A percentile compares a stretch with the other conserved stretches of the same genome.
These are phyloP conservation scores for Brachymystax lenok DNA, from an alignment of 2,797 vertebrate genomes.

Conservation along the genomic window DNA sequence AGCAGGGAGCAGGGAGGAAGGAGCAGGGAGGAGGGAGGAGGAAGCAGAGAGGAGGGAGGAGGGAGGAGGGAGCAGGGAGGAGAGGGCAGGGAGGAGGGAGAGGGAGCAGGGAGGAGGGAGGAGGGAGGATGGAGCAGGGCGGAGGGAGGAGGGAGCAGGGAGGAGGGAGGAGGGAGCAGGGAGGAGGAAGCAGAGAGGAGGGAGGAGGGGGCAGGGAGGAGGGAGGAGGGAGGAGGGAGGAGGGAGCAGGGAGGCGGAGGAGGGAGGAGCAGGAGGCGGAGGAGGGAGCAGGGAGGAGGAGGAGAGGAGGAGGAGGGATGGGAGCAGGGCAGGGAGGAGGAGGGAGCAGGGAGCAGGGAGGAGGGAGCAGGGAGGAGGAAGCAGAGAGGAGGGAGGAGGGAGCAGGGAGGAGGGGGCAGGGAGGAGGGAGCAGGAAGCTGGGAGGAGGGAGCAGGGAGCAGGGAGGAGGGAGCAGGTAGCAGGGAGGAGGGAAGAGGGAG, in stretches of 20 bases:
- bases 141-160: conserved; percentile 39
- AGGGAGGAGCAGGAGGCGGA: conserved; percentile 49
- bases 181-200: no score
- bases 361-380: no score
- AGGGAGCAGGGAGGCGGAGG: conserved; percentile 47
- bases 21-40: conserved; percentile 44
- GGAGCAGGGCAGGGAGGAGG: no score
- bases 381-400: conserved; percentile 42
- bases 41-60: no score
- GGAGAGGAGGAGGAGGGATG: conserved; percentile 56
- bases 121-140: conserved; percentile 47
- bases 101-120: conserved; percentile 36
- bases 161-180: conserved; percentile 47
- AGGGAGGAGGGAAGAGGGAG: conserved; percentile 47
- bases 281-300: conserved; percentile 42
- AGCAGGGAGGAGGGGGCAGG: conserved; percentile 53
- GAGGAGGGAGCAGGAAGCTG: conserved; percentile 46
- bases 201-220: conserved; percentile 45
- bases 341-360: conserved; percentile 26
- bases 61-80: conserved; percentile 47
- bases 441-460: no score
- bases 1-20: conserved; percentile 41
- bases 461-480: conserved; percentile 53
- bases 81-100: conserved; percentile 55
- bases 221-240: conserved; percentile 38